Conservation (phyloP, 2,113 vertebrate species). For the Rhizomys pruinosus region DNA sequence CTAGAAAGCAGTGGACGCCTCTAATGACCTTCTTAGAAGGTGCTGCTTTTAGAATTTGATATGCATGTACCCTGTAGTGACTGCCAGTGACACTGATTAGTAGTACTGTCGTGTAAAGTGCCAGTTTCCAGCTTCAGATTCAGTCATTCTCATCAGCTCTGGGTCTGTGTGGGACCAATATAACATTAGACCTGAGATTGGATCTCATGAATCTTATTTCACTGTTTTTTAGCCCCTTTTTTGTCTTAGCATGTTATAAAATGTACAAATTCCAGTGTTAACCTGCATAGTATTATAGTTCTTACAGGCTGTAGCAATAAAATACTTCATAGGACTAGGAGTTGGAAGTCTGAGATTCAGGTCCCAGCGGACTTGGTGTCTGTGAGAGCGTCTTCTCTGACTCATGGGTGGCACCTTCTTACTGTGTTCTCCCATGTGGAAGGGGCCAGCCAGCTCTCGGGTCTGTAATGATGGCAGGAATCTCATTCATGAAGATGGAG, state of each 20-base stretch:
- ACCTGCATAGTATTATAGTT: not conserved
- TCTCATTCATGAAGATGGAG: not conserved
- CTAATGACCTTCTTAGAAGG: not conserved
- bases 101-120: too few species aligned
- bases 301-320: not conserved
- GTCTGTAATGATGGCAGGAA: not conserved
- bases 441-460: not conserved
- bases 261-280: not conserved
- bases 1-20: not conserved
- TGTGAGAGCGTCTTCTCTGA: not conserved
- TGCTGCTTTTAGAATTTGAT: not conserved
- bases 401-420: not conserved
- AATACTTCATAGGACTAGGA: not conserved
- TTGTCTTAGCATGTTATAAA: not conserved
- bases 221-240: too few species aligned
- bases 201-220: not conserved
- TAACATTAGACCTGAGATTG: not conserved
- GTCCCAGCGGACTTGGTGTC: not conserved
- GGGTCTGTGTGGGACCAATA: not conserved
- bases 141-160: not conserved
- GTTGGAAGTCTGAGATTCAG: not conserved
- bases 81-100: not conserved
- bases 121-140: not conserved
- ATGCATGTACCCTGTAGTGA: not conserved
- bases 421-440: not conserved